A percentile compares a stretch with the other conserved stretches of the same genome.
Conservation (phyloP, 1,140 invertebrate species). For the Bombus difficillimus region DNA sequence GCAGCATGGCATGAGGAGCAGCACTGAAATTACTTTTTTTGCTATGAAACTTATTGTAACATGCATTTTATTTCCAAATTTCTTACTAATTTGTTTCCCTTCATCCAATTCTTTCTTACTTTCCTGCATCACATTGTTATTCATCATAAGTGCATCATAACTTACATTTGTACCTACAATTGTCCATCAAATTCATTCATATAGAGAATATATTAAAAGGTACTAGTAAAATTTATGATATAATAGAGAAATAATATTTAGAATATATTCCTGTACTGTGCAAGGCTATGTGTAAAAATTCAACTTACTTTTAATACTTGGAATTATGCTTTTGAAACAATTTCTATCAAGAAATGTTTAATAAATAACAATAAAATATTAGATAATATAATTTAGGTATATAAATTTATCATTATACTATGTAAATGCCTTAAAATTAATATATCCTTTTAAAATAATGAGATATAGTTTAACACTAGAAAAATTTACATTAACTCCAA, state of each 20-base stretch:
- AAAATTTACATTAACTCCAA: neutral
- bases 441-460: neutral
- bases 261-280: neutral
- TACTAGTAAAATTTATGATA: conserved; percentile 3
- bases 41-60: conserved; percentile 72
- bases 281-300: neutral
- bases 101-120: conserved; percentile 28
- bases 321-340: conserved; percentile 64
- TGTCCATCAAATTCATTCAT: neutral
- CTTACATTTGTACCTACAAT: neutral
- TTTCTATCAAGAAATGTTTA: conserved; percentile 42
- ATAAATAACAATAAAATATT: neutral
- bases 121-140: conserved; percentile 19
- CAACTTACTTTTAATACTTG: neutral
- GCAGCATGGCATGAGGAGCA: conserved; percentile 81
- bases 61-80: conserved; percentile 55
- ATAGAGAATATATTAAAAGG: neutral
- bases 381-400: neutral
- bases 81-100: conserved; percentile 47
- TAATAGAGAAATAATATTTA: conserved; percentile 23
- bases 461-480: neutral
- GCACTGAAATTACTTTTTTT: conserved; percentile 72
- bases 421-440: neutral
- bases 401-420: neutral
- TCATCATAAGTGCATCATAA: conserved; percentile 30